Base-by-base conservation (phyloP, 2,113 vertebrate species). In the Otolemur garnettii region DNA sequence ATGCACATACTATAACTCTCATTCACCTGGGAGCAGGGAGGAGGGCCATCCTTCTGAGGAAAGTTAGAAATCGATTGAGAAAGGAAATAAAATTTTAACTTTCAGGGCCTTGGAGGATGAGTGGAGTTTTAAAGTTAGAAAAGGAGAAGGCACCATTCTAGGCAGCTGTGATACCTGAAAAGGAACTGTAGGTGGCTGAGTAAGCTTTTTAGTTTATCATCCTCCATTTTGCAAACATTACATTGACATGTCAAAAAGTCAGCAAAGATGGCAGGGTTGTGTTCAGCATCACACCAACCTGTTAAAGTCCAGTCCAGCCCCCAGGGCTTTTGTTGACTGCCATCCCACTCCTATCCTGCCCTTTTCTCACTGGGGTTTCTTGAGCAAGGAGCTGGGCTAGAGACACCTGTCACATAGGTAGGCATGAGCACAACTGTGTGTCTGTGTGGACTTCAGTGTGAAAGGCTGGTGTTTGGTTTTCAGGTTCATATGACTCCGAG, bases 21-120 rank as follows among this genome's bases (percentile, higher is more conserved):
- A 95, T 71, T 80, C 24, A 42, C 18, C 14, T 59, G 15, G n/a
- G 42, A 94, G 21, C n/a, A 92, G 18, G 30, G 4, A 35, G 8
- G 24, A 57, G 2, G 19, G 9, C 10, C 4, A 30, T 38, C 7
- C 55, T 92, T 74, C 28, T 33, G 19, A 12, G 11, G 15, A 53
- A 86, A 92, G 28, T 81, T 30, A 80, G 69, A 85, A 89, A 86
- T 59, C 5, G 4, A 9, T 74, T 91, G 62, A 91, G 62, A 87
- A 87, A 87, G n/a, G 22, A 75, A 87, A 75, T 5, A 55, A 14
- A 5, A 69, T 50, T 45, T 83, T 42, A 75, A 9, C 7, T 24
- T 87, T 13, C 14, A 91, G 55, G 42, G 15, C 50, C 50, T 79
- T 75, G 24, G 83, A 89, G 45, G 33, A 42, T 60, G 6, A 38